These are phyloP conservation scores for Nothocercus nigrocapillus DNA, from an alignment of 2,113 vertebrate genomes.

Conservation along the genomic window DNA sequence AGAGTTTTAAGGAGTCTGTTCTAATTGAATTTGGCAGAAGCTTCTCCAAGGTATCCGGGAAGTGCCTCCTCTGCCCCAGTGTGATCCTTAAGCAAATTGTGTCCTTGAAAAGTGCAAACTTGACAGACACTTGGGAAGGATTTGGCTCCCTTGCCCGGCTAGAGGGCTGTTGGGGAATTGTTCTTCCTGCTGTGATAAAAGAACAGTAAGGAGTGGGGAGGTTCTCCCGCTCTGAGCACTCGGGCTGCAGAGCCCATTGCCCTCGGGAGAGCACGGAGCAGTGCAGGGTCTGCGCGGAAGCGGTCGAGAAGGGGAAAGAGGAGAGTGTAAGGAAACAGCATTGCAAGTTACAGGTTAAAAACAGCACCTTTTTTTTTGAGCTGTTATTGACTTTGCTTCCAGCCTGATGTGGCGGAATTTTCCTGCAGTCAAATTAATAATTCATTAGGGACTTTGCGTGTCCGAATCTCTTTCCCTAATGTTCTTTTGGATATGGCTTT, in stretches of 20 bases:
- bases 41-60: not conserved
- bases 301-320: no score
- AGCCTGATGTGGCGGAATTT: not conserved
- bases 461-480: not conserved
- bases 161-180: not conserved
- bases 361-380: not conserved
- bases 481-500: not conserved
- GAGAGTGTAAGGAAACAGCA: no score
- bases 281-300: no score
- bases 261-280: no score
- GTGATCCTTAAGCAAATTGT: not conserved
- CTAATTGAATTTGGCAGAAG: not conserved
- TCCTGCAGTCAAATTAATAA: not conserved
- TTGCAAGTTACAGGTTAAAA: no score
- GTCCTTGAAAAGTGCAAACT: accelerated
- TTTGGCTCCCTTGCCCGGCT: not conserved
- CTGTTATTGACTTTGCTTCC: not conserved
- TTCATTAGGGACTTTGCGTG: not conserved
- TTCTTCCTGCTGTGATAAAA: not conserved
- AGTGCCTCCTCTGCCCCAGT: not conserved
- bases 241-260: no score
- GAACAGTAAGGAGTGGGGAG: no score
- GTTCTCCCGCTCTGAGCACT: no score
- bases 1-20: not conserved
- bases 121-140: not conserved